phyloP scores from a whole-genome alignment of 1,140 invertebrate species.

The Drosophila lini region DNA sequence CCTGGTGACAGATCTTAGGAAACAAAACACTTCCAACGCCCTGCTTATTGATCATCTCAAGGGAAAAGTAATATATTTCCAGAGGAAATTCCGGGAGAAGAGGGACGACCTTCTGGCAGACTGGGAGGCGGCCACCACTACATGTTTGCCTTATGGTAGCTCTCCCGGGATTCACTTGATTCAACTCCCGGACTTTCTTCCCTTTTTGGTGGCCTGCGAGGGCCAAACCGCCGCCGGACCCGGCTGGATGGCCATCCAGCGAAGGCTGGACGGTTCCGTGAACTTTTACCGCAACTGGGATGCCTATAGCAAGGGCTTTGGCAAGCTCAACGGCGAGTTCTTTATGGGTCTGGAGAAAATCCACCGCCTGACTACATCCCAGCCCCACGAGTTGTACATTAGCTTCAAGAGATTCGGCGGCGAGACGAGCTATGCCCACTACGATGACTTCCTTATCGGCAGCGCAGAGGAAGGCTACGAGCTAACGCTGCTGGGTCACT shows the following conservation, averaged over 20 bases:
- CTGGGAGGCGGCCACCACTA: conserved; percentile 64
- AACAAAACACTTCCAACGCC: conserved; percentile 39
- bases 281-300: conserved; percentile 88
- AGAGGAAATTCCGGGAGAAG: conserved; percentile 49
- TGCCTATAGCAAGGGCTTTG: conserved; percentile 88
- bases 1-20: conserved; percentile 40
- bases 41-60: conserved; percentile 45
- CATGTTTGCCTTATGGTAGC: conserved; percentile 48
- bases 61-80: conserved; percentile 27
- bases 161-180: conserved; percentile 57
- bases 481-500: conserved; percentile 87
- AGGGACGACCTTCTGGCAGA: conserved; percentile 68
- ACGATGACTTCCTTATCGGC: conserved; percentile 88
- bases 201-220: conserved; percentile 62
- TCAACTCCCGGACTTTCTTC: conserved; percentile 54
- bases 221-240: conserved; percentile 45
- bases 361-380: conserved; percentile 86
- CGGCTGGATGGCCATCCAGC: conserved; percentile 88
- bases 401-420: conserved; percentile 87
- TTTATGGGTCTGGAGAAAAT: conserved; percentile 88
- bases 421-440: conserved; percentile 86
- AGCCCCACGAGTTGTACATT: conserved; percentile 87
- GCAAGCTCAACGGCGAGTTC: conserved; percentile 87
- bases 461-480: conserved; percentile 88
- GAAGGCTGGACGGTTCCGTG: conserved; percentile 87